Percentiles rank a stretch among this genome's conserved stretches.
These are phyloP conservation scores for Drosophila infuscata DNA, from an alignment of 2,888 invertebrate species.

Conservation along the genomic window DNA sequence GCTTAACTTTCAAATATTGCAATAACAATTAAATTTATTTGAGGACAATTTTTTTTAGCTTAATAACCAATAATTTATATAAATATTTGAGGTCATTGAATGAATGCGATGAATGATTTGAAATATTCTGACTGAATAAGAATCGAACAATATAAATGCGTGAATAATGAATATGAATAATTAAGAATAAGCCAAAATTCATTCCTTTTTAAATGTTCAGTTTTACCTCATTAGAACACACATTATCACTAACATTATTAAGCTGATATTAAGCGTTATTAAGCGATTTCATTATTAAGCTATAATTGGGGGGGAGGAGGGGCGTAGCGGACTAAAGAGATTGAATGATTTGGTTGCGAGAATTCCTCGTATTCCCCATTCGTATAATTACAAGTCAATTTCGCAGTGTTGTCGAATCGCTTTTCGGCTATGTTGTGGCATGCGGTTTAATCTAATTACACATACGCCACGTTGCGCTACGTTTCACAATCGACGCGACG, in stretches of 20 bases:
- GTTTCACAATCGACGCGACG: slow-evolving; percentile 64
- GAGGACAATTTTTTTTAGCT: background rate
- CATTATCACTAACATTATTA: slow-evolving; percentile 5
- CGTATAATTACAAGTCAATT: slow-evolving; percentile 78
- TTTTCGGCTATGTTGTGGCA: slow-evolving; percentile 65
- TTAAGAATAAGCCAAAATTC: background rate
- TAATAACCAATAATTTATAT: background rate
- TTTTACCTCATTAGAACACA: background rate
- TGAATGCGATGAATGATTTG: background rate
- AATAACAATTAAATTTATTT: background rate
- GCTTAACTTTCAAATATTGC: background rate
- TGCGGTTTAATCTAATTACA: slow-evolving; percentile 80
- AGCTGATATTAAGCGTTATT: slow-evolving; percentile 23
- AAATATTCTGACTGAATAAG: background rate
- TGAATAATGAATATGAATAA: background rate
- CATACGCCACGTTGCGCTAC: slow-evolving; percentile 79
- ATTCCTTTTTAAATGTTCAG: background rate
- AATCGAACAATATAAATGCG: background rate
- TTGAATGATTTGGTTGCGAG: slow-evolving; percentile 50
- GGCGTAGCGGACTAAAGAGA: slow-evolving; percentile 12
- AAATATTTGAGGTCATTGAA: background rate
- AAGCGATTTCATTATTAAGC: slow-evolving; percentile 56
- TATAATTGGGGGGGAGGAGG: slow-evolving; percentile 45
- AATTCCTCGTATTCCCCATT: slow-evolving; percentile 62
- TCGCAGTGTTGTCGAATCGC: slow-evolving; percentile 61